Conservation (phyloP, 2,797 vertebrate genomes). For the Sciurus vulgaris region DNA sequence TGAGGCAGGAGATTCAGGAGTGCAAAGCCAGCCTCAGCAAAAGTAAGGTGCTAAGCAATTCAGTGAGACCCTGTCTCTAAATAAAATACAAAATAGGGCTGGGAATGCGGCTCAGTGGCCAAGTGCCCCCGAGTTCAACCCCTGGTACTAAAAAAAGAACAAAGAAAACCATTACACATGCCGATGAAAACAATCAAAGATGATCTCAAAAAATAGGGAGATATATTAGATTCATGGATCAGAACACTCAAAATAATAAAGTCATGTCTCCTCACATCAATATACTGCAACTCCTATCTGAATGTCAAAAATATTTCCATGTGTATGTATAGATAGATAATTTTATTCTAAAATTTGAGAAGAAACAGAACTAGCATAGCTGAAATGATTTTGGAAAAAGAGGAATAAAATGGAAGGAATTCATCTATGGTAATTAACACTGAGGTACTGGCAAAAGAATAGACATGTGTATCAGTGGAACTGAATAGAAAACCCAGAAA, state of each 20-base stretch:
- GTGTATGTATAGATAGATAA: not conserved
- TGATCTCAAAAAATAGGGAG: not conserved
- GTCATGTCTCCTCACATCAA: not conserved
- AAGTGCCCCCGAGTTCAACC: no score
- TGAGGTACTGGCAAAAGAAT: not conserved
- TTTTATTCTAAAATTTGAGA: not conserved
- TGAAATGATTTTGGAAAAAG: not conserved
- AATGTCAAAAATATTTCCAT: not conserved
- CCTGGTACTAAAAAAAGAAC: no score
- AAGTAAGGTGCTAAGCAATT: no score
- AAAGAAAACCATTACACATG: not conserved
- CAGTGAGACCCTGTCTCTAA: no score
- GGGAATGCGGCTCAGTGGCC: no score
- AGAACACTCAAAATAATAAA: not conserved
- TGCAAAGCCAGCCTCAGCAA: no score
- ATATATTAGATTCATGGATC: not conserved
- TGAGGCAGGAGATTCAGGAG: no score
- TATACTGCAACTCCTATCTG: not conserved
- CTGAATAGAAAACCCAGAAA: not conserved
- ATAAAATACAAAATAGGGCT: no score
- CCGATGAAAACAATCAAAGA: slow-evolving; percentile 22
- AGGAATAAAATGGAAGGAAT: not conserved
- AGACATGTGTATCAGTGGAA: not conserved
- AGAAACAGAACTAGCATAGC: not conserved
- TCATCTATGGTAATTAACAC: not conserved